These are phyloP conservation scores for Molossus alvarezi DNA, from an alignment of 2,797 vertebrate genomes.

Conservation along the genomic window DNA sequence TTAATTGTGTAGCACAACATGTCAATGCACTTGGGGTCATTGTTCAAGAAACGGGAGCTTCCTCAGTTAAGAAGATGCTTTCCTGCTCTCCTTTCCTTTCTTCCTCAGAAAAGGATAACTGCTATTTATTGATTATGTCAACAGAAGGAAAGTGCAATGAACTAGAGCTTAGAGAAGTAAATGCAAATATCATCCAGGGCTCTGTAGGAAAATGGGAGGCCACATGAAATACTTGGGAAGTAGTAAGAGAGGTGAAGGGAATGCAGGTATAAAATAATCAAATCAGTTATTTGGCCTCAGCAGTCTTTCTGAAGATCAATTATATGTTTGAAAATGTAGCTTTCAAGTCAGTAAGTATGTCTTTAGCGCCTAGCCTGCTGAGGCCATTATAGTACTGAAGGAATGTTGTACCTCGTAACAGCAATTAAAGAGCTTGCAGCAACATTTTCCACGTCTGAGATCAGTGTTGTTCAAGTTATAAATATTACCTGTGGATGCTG, in stretches of 20 bases:
- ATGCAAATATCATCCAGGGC: slow-evolving; percentile 19
- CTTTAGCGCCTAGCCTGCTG: neutral
- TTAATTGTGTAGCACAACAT: neutral
- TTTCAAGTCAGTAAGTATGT: neutral
- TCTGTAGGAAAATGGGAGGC: neutral
- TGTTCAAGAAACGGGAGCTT: slow-evolving; percentile 22
- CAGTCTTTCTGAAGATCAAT: slow-evolving; percentile 43
- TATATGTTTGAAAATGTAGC: slow-evolving; percentile 14
- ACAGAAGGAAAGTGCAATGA: slow-evolving; percentile 47
- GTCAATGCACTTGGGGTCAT: neutral
- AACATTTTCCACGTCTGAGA: neutral
- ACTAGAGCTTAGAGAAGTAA: neutral
- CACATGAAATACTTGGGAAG: neutral
- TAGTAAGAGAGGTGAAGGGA: neutral
- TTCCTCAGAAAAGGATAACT: slow-evolving; percentile 38
- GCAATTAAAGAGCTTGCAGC: neutral
- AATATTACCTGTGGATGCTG: neutral
- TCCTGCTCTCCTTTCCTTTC: neutral
- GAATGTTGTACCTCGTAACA: neutral
- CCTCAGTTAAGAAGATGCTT: neutral
- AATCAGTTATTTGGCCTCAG: neutral
- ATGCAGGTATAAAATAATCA: slow-evolving; percentile 8
- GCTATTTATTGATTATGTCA: slow-evolving; percentile 5
- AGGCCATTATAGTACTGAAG: neutral
- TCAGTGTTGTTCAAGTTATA: slow-evolving; percentile 18